Evolutionary conservation across 2,888 invertebrate species (phyloP).

Genomic region (Slavum lentiscoides): DNA sequence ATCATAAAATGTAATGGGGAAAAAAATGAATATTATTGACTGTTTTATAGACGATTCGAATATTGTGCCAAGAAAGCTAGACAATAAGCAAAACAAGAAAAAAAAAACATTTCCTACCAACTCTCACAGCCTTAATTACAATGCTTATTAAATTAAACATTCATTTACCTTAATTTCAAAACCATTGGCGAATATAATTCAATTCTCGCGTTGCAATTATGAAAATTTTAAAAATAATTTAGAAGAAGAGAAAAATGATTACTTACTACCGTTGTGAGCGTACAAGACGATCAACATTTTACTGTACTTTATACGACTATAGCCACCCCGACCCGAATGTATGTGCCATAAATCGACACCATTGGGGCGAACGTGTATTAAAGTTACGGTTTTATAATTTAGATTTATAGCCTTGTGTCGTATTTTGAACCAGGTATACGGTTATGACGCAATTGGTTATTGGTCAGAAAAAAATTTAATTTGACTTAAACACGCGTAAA

Average conservation of each 20-base stretch:
- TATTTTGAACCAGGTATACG: too few relatives aligned
- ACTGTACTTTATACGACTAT: neutral
- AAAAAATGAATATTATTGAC: too few relatives aligned
- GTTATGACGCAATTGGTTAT: neutral
- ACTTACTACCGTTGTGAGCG: neutral
- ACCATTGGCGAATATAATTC: too few relatives aligned
- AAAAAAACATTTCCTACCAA: too few relatives aligned
- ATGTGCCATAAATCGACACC: conserved; percentile 4
- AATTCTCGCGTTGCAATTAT: neutral
- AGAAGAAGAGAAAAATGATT: neutral
- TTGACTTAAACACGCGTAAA: too few relatives aligned
- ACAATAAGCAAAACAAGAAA: too few relatives aligned
- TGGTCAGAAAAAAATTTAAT: neutral
- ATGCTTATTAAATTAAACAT: too few relatives aligned
- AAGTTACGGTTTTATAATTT: conserved; percentile 1
- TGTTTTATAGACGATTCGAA: too few relatives aligned
- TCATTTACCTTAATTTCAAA: too few relatives aligned
- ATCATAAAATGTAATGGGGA: too few relatives aligned
- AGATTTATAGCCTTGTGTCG: conserved; percentile 6
- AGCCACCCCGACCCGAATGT: neutral
- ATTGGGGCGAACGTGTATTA: neutral
- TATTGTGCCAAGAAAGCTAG: too few relatives aligned
- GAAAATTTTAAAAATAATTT: neutral
- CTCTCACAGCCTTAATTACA: too few relatives aligned
- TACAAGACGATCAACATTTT: neutral